Evolutionary conservation across 2,113 vertebrate genomes (phyloP), one percentile per base, ranked within the genome.

Genomic region (Otocyon megalotis): DNA sequence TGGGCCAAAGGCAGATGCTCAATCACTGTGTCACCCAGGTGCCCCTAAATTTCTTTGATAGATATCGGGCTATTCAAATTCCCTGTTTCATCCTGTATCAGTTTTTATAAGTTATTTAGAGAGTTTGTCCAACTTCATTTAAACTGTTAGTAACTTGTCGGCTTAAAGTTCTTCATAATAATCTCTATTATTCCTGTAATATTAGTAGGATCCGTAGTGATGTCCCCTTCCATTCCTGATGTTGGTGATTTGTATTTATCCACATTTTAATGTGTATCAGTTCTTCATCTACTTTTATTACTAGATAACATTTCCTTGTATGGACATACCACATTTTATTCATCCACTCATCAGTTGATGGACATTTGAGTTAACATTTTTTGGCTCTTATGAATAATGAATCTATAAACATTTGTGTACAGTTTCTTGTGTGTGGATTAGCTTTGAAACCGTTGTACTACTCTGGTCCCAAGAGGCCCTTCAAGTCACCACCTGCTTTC

Each of bases 21-120:
- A 43, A 43, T 43, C 43, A 43, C 43, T 43, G 43, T 43, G 43
- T 43, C 43, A 43, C 43, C 43, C 43, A 43, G 43, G 43, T 43
- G 6, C 43, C 43, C 43, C 43, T 81, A 12, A 62, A 60, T 56
- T 83, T 63, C 56, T 28, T 48, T 43, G n/a, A 43, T n/a, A 85
- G 20, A 63, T 76, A 83, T 19, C 50, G 58, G 5, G 28, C 20
- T 84, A 84, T 76, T 94, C 58, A 32, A 30, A 32, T 82, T 53
- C 30, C 20, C 65, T 76, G 12, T 54, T 63, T 95, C 16, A 82
- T 69, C 32, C n/a, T 77, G 9, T 83, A 56, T 62, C 37, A 5
- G 22, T 83, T 94, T 77, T 63, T 93, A 54, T 63, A 86, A 81
- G 60, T 91, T 96, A 58, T 58, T 74, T 32, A 84, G 71, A 48